Evolutionary conservation across 2,888 invertebrate species (phyloP).

Genomic region (Agrilus cyanescens): DNA sequence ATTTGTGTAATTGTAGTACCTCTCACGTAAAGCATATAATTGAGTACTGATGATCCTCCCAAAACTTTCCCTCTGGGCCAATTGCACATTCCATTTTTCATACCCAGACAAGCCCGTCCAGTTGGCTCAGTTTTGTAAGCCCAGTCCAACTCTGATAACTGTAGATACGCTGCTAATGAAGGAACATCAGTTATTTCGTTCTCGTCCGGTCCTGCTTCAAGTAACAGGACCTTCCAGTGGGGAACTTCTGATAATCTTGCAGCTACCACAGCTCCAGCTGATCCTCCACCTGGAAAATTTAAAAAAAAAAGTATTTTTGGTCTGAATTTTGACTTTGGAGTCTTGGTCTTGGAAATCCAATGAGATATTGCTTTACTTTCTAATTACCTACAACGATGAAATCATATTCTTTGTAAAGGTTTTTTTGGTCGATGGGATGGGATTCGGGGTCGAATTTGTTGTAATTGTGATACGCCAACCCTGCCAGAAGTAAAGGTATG

Average conservation of each 20-base stretch:
- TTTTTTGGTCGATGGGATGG: slow-evolving; percentile 55
- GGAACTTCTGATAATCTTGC: slow-evolving; percentile 59
- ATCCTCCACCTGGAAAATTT: slow-evolving; percentile 55
- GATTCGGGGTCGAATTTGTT: slow-evolving; percentile 73
- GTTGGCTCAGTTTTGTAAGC: slow-evolving; percentile 81
- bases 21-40: slow-evolving; percentile 84
- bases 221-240: slow-evolving; percentile 63
- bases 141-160: slow-evolving; percentile 79
- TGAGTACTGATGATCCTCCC: slow-evolving; percentile 77
- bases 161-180: slow-evolving; percentile 74
- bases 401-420: slow-evolving; percentile 61
- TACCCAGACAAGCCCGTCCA: slow-evolving; percentile 66
- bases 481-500: slow-evolving; percentile 70
- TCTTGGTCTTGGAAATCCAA: no score
- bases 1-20: slow-evolving; percentile 40
- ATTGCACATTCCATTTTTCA: slow-evolving; percentile 71
- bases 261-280: slow-evolving; percentile 82
- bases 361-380: no score
- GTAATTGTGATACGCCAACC: slow-evolving; percentile 69
- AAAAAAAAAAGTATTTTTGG: no score
- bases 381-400: slow-evolving; percentile 51
- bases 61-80: slow-evolving; percentile 85
- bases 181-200: slow-evolving; percentile 83
- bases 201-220: slow-evolving; percentile 81
- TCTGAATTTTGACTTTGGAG: no score